Evolutionary conservation across 2,888 invertebrate species (phyloP).

Genomic region (Thymelicus lineola): DNA sequence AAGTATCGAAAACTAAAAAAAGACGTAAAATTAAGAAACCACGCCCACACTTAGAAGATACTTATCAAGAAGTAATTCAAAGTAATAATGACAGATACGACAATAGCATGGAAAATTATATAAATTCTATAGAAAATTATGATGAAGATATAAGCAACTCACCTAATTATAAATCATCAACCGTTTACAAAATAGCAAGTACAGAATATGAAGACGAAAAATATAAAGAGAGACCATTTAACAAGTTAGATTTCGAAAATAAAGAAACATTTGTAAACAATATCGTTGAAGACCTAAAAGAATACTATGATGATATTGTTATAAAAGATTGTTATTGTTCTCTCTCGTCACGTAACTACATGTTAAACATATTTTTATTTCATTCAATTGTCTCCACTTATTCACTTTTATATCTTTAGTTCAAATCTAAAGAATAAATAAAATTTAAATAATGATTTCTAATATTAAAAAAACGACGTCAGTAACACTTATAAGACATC

Average conservation of each 20-base stretch:
- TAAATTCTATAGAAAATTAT: conserved; percentile 16
- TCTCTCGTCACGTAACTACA: conserved; percentile 19
- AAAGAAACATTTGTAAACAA: conserved; percentile 46
- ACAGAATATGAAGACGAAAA: conserved; percentile 38
- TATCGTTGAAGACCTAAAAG: conserved; percentile 49
- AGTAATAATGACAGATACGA: conserved; percentile 48
- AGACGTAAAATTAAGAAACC: conserved; percentile 50
- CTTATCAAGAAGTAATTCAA: conserved; percentile 47
- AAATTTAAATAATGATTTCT: too few species aligned
- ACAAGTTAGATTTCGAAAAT: conserved; percentile 40
- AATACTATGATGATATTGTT: conserved; percentile 47
- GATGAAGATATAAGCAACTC: conserved; percentile 19
- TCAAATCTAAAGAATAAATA: too few species aligned
- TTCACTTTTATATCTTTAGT: conserved; percentile 8
- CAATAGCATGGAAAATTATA: conserved; percentile 31
- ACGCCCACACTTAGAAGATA: conserved; percentile 30
- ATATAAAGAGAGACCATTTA: conserved; percentile 23
- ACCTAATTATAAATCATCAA: conserved; percentile 26
- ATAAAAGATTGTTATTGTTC: conserved; percentile 53
- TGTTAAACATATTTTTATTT: conserved; percentile 21
- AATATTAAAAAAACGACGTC: too few species aligned
- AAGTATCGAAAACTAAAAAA: conserved; percentile 52
- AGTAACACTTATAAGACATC: too few species aligned
- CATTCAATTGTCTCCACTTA: conserved; percentile 1
- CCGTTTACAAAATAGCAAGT: conserved; percentile 29